These are phyloP conservation scores for Watsonalla cultraria DNA, from an alignment of 2,888 invertebrate genomes.

Conservation along the genomic window DNA sequence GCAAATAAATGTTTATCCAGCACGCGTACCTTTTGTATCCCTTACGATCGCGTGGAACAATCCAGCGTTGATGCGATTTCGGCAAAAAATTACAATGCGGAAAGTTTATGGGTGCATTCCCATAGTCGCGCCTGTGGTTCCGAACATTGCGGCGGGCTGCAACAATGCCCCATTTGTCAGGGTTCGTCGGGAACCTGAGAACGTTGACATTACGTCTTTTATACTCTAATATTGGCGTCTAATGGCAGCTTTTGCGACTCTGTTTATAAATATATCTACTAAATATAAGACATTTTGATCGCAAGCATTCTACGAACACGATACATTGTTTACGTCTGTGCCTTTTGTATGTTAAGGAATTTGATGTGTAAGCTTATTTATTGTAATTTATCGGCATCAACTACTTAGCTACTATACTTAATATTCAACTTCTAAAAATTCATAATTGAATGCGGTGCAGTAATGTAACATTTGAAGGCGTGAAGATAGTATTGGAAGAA, in stretches of 20 bases:
- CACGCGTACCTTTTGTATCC: constrained; percentile 45
- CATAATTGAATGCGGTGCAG: no score
- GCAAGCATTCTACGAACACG: background rate
- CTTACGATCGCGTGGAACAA: constrained; percentile 31
- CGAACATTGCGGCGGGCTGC: constrained; percentile 25
- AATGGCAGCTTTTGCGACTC: constrained; percentile 22
- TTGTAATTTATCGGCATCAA: no score
- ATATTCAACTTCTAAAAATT: no score
- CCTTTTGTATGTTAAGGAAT: constrained; percentile 3
- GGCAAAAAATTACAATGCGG: constrained; percentile 61
- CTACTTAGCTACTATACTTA: no score
- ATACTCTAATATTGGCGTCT: constrained; percentile 27
- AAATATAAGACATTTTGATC: constrained; percentile 15
- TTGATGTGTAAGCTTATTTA: background rate
- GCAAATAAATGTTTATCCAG: constrained; percentile 31
- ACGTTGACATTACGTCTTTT: constrained; percentile 37
- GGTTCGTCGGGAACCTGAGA: constrained; percentile 57
- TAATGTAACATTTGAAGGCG: no score
- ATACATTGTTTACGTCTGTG: constrained; percentile 3
- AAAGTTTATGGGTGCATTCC: constrained; percentile 65
- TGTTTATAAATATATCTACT: constrained; percentile 20
- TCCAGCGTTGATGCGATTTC: constrained; percentile 38
- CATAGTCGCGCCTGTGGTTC: constrained; percentile 42
- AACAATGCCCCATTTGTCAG: constrained; percentile 71
- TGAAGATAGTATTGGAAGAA: no score